phyloP scores from a whole-genome alignment of 2,797 vertebrate genomes.

The Clarias fuscus region DNA sequence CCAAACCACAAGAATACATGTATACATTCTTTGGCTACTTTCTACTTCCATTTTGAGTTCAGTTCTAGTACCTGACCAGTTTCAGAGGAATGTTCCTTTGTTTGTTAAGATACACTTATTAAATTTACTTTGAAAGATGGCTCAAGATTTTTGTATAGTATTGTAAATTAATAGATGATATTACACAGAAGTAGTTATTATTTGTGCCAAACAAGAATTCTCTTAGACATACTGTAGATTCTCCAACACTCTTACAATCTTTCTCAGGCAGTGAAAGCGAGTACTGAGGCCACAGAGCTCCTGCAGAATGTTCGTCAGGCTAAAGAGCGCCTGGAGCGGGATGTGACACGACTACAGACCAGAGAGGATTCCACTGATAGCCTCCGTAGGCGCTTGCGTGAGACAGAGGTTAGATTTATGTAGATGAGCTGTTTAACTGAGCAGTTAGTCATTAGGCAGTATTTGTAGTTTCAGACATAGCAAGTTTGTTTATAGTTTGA shows the following conservation, averaged over 20 bases:
- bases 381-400: slow-evolving; percentile 89
- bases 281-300: slow-evolving; percentile 91
- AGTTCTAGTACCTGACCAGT: too few relatives aligned
- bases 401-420: slow-evolving; percentile 83
- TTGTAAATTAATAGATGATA: not conserved
- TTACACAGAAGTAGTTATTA: not conserved
- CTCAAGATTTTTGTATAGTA: too few relatives aligned
- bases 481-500: not conserved
- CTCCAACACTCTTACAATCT: not conserved
- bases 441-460: not conserved
- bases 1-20: too few relatives aligned
- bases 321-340: slow-evolving; percentile 89
- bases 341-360: slow-evolving; percentile 90
- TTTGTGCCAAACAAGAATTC: not conserved
- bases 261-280: slow-evolving; percentile 86
- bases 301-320: slow-evolving; percentile 89
- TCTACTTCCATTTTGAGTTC: too few relatives aligned
- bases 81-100: too few relatives aligned
- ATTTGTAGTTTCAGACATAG: slow-evolving; percentile 7
- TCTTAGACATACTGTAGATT: not conserved
- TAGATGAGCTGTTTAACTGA: not conserved
- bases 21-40: too few relatives aligned
- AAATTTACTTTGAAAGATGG: too few relatives aligned
- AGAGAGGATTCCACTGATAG: slow-evolving; percentile 93
- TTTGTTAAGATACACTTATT: too few relatives aligned